Percentiles rank a stretch among this genome's conserved stretches.
Conservation (phyloP, 2,113 vertebrate genomes). For the Enhydra lutris region DNA sequence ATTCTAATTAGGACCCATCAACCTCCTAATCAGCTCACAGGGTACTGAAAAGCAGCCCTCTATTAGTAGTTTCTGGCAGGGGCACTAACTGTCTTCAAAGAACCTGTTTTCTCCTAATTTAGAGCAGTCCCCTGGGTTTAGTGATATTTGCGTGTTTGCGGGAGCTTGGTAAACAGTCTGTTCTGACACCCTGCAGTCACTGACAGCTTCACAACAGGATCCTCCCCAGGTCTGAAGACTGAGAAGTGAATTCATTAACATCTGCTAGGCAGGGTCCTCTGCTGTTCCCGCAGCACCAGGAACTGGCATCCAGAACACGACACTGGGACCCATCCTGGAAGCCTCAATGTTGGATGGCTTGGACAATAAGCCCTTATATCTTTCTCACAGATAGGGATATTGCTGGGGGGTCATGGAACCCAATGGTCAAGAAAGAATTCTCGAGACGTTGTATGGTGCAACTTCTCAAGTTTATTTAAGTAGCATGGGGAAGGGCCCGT, state of each 20-base stretch:
- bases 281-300: constrained; percentile 1
- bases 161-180: constrained; percentile 77
- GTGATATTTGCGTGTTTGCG: constrained; percentile 63
- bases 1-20: constrained; percentile 74
- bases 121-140: constrained; percentile 64
- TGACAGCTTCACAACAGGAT: not conserved
- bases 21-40: constrained; percentile 75
- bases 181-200: constrained; percentile 50
- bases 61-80: constrained; percentile 70
- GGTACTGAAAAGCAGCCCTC: constrained; percentile 64
- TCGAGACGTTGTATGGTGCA: not conserved
- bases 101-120: constrained; percentile 75
- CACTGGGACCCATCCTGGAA: not conserved
- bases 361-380: not conserved
- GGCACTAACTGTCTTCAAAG: constrained; percentile 66
- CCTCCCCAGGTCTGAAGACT: constrained; percentile 48
- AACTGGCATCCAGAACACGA: constrained; percentile 45
- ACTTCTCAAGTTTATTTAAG: not conserved
- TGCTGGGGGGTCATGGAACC: not conserved
- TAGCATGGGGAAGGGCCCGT: not conserved
- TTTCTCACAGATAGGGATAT: not conserved
- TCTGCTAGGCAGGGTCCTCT: constrained; percentile 23
- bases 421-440: not conserved
- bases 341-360: not conserved
- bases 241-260: constrained; percentile 45